Conservation (phyloP, 2,797 vertebrate genomes). For the Poeciliopsis gracilis region DNA sequence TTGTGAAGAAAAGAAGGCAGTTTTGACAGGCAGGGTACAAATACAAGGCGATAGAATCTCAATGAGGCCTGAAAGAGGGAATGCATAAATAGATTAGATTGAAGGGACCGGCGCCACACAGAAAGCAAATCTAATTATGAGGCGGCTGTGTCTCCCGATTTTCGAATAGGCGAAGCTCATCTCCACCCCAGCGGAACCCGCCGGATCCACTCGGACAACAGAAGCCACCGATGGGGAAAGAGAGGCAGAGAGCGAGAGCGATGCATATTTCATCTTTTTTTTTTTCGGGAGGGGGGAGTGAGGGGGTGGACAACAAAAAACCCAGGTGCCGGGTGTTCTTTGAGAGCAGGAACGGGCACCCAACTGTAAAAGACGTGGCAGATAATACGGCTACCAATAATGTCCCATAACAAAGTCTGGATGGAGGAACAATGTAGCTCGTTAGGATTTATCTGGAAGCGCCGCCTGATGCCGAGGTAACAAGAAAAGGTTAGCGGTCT, state of each 20-base stretch:
- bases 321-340: slow-evolving; percentile 42
- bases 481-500: slow-evolving; percentile 16
- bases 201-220: slow-evolving; percentile 68
- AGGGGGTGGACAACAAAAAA: slow-evolving; percentile 26
- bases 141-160: slow-evolving; percentile 74
- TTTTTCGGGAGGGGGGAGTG: neutral
- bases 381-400: slow-evolving; percentile 40
- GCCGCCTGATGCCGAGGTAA: slow-evolving; percentile 21
- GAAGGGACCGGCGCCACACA: slow-evolving; percentile 76
- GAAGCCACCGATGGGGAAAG: slow-evolving; percentile 51
- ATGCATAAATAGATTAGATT: slow-evolving; percentile 84
- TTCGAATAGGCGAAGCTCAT: slow-evolving; percentile 72
- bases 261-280: slow-evolving; percentile 61
- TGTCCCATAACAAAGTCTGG: slow-evolving; percentile 23
- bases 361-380: slow-evolving; percentile 48
- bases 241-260: slow-evolving; percentile 39
- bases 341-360: slow-evolving; percentile 46
- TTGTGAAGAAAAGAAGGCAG: slow-evolving; percentile 73
- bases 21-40: slow-evolving; percentile 81
- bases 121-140: slow-evolving; percentile 84
- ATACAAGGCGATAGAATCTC: slow-evolving; percentile 83
- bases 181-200: slow-evolving; percentile 68
- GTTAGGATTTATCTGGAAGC: slow-evolving; percentile 32
- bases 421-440: slow-evolving; percentile 32
- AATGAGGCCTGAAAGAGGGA: slow-evolving; percentile 82